Evolutionary conservation across 2,113 vertebrate genomes (phyloP), one percentile per base, ranked within the genome.

Genomic region (Salminus brasiliensis): DNA sequence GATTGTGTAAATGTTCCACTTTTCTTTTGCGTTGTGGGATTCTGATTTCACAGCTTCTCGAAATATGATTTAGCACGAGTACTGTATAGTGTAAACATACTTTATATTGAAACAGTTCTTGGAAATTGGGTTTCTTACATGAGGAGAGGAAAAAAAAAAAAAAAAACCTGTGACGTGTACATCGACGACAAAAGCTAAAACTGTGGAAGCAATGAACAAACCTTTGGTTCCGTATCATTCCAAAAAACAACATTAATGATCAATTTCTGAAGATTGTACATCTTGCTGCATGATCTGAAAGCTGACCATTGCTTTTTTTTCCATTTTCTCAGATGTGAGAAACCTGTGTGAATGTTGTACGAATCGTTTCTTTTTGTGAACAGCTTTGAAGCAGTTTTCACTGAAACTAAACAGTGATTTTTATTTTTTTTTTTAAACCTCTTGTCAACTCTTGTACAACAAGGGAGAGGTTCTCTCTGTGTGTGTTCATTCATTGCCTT

Each of bases 1-100:
- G 63, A 87, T 88, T 84, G 65, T 92, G 87, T 92, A 88, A 85
- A 55, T 80, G 85, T 88, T 79, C 87, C 70, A 18, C 79, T 83
- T 76, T 88, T 73, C 53, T 67, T 75, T 84, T 63, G 60, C 10
- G n/a, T 66, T 71, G 74, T 84, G 60, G 34, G 78, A 78, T 63
- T 27, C 13, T 55, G 29, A 63, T 81, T 77, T 80, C 57, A 45
- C 70, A 76, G 70, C 66, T 81, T 69, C 81, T 81, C 65, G 23
- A 25, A 79, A 78, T 43, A 76, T 89, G 80, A 41, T 84, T 72
- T 77, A 49, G 79, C 66, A 49, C 53, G 86, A 78, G 85, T 80
- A 81, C 84, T 85, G 66, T 78, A 84, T 45, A 76, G 60, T 72
- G 68, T 75, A 66, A 85, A 82, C 84, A 80, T 74, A 67, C 65